Evolutionary conservation across 2,113 vertebrate genomes (phyloP).

Genomic region (Paramormyrops kingsleyae): DNA sequence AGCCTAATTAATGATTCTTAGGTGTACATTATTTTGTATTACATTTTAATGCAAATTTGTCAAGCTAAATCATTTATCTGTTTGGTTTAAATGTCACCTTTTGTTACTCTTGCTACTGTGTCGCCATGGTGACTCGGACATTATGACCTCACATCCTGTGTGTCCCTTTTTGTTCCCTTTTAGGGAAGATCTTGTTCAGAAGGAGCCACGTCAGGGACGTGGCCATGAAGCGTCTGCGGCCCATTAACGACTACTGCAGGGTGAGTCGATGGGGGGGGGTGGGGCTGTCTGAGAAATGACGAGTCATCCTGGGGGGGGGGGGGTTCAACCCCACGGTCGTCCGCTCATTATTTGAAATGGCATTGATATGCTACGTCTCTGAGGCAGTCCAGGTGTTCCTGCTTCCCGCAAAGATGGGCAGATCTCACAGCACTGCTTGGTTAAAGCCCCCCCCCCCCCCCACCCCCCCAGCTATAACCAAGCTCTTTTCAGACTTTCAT

Average conservation of each 20-base stretch:
- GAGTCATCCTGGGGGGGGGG: not conserved
- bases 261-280: constrained; percentile 55
- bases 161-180: constrained; percentile 10
- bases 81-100: not conserved
- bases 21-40: not conserved
- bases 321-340: not conserved
- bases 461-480: constrained; percentile 20
- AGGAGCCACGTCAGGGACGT: constrained; percentile 94
- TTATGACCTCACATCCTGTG: not conserved
- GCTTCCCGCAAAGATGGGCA: not conserved
- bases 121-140: not conserved
- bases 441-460: constrained; percentile 30
- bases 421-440: constrained; percentile 38
- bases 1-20: not conserved
- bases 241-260: constrained; percentile 96
- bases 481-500: constrained; percentile 16
- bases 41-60: not conserved
- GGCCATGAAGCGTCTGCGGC: constrained; percentile 88
- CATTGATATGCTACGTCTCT: not conserved
- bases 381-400: not conserved
- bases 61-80: not conserved
- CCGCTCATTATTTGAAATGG: not conserved
- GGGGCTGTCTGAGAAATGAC: not conserved
- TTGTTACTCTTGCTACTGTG: not conserved
- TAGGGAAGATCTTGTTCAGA: constrained; percentile 97